phyloP scores from a whole-genome alignment of 2,113 vertebrate genomes.

The Regulus satrapa region DNA sequence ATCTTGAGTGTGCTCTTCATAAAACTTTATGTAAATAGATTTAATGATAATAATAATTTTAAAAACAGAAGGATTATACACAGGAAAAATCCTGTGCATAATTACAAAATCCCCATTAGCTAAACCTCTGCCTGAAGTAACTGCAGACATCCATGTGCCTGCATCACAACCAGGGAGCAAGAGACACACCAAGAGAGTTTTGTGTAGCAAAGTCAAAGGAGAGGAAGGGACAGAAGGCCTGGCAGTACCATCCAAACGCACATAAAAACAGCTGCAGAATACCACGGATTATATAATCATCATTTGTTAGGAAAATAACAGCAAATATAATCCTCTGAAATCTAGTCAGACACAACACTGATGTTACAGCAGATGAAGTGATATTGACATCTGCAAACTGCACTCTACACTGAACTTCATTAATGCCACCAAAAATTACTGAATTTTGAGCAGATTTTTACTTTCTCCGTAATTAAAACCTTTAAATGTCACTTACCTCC shows the following conservation, averaged over 20 bases:
- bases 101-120: neutral
- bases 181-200: neutral
- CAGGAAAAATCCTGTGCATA: neutral
- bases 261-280: neutral
- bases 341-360: neutral
- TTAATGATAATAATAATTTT: neutral
- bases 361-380: neutral
- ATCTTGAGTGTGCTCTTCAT: neutral
- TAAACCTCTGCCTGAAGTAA: neutral
- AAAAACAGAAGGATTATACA: neutral
- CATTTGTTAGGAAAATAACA: neutral
- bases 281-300: neutral
- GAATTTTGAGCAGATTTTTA: neutral
- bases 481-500: constrained; percentile 80
- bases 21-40: neutral
- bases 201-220: neutral
- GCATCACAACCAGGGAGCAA: neutral
- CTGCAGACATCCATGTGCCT: neutral
- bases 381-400: neutral
- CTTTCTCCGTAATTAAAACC: neutral
- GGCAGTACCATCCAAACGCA: neutral
- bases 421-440: neutral
- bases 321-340: constrained; percentile 33
- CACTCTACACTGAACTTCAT: neutral
- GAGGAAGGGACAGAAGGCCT: neutral